These are phyloP conservation scores for Papio anubis DNA, from an alignment of 2,113 vertebrate genomes.

Conservation along the genomic window DNA sequence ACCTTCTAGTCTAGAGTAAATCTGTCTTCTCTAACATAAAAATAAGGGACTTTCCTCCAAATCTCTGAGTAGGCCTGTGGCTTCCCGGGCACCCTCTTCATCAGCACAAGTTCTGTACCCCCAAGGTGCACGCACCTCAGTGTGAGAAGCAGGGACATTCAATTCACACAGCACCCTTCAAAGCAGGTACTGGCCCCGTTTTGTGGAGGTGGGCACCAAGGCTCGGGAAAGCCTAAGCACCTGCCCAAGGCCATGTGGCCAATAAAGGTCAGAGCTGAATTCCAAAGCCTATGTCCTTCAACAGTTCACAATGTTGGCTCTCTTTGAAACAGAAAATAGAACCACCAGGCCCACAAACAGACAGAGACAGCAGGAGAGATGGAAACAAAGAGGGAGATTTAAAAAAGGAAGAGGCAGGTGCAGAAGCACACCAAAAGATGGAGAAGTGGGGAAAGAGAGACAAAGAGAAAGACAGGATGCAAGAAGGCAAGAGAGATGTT, in stretches of 20 bases:
- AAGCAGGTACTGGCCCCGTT: background rate
- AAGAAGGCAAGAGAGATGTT: background rate
- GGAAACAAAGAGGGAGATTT: background rate
- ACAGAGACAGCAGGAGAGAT: background rate
- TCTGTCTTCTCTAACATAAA: background rate
- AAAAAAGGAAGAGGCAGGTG: background rate
- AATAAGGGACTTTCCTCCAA: background rate
- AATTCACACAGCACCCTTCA: background rate
- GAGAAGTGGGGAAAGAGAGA: background rate
- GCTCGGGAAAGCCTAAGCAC: background rate
- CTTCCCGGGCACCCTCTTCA: background rate
- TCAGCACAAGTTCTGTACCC: background rate
- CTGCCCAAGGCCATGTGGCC: background rate
- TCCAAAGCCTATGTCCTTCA: slow-evolving; percentile 2
- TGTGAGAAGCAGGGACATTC: background rate
- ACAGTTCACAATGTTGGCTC: background rate
- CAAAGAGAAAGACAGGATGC: background rate
- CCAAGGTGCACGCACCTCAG: background rate
- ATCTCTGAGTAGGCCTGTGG: background rate
- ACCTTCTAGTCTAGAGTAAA: background rate
- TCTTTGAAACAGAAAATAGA: slow-evolving; percentile 23
- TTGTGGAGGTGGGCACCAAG: background rate
- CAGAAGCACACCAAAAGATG: background rate
- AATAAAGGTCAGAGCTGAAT: background rate
- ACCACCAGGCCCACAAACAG: background rate